Percentiles rank a stretch among this genome's conserved stretches.
Conservation (phyloP, 2,797 vertebrate species). For the Vireo griseus region DNA sequence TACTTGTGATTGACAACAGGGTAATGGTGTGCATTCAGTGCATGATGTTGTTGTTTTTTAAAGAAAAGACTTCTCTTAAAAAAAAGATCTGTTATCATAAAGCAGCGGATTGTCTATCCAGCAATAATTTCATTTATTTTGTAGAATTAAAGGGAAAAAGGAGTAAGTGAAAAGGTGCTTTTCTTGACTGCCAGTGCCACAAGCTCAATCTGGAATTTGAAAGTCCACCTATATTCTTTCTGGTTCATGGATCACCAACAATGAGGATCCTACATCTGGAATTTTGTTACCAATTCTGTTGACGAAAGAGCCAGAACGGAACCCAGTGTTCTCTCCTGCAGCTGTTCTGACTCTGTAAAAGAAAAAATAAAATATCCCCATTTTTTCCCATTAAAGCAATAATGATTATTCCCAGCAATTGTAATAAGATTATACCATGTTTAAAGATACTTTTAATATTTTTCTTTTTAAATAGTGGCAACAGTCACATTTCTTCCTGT, state of each 20-base stretch:
- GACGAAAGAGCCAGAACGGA: neutral
- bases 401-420: neutral
- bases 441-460: neutral
- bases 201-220: neutral
- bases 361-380: neutral
- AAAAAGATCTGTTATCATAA: neutral
- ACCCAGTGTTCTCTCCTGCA: neutral
- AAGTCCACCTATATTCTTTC: neutral
- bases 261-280: neutral
- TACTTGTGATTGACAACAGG: neutral
- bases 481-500: neutral
- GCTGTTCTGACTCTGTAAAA: neutral
- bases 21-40: neutral
- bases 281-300: neutral
- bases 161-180: neutral
- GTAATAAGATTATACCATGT: neutral
- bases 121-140: constrained; percentile 46
- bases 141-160: neutral
- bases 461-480: constrained; percentile 26
- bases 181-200: neutral
- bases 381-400: neutral
- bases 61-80: constrained; percentile 19
- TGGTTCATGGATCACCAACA: neutral
- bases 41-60: neutral
- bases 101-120: constrained; percentile 30